phyloP scores from a whole-genome alignment of 2,888 invertebrate species.

The Eueremaeus valkanovi region DNA sequence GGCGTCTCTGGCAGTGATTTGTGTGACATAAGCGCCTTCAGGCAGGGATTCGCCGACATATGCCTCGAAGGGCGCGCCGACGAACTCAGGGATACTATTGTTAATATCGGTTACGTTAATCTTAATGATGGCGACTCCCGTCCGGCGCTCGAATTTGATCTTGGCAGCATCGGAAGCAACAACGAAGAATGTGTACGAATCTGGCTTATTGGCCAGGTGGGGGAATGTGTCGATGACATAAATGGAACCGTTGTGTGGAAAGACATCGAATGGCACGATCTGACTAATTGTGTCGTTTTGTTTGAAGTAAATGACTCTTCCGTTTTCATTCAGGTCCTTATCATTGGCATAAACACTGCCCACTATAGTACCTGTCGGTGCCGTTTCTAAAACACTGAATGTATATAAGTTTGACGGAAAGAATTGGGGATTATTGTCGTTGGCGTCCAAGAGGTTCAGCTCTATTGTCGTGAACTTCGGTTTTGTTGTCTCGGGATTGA shows the following conservation, averaged over 20 bases:
- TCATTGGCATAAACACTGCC: constrained; percentile 74
- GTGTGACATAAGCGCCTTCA: constrained; percentile 48
- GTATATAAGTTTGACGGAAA: constrained; percentile 77
- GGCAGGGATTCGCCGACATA: constrained; percentile 77
- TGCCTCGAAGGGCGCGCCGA: constrained; percentile 62
- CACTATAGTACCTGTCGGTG: constrained; percentile 65
- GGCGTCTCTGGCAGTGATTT: constrained; percentile 46
- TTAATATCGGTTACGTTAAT: constrained; percentile 48
- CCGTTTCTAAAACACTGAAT: constrained; percentile 66
- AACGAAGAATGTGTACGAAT: constrained; percentile 48
- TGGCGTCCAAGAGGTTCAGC: constrained; percentile 61
- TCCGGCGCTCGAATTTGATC: constrained; percentile 46
- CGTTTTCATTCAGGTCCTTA: constrained; percentile 72
- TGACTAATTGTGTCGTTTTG: constrained; percentile 55
- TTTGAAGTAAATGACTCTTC: constrained; percentile 68
- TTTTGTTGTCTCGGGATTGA: constrained; percentile 56
- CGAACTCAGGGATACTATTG: constrained; percentile 48
- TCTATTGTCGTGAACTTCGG: constrained; percentile 65
- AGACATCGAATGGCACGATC: constrained; percentile 48
- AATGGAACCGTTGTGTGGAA: constrained; percentile 49
- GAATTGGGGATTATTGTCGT: constrained; percentile 85
- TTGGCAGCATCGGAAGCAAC: constrained; percentile 54
- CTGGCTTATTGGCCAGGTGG: constrained; percentile 57
- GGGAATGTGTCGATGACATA: constrained; percentile 47
- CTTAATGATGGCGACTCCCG: constrained; percentile 48